phyloP scores from a whole-genome alignment of 2,888 invertebrate genomes.

The Eumerus sabulonum region DNA sequence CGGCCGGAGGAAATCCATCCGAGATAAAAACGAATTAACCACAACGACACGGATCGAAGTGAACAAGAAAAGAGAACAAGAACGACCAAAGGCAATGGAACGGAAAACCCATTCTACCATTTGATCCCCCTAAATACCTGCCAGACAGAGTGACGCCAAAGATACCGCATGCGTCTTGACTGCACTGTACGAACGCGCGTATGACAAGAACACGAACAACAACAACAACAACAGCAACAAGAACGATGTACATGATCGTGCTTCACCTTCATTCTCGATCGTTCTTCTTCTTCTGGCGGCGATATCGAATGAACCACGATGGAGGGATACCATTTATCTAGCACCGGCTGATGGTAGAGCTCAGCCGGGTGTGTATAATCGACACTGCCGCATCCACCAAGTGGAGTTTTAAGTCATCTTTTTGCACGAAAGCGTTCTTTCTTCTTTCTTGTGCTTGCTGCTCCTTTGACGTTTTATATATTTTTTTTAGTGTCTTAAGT shows the following conservation, averaged over 20 bases:
- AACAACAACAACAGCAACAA: too few relatives aligned
- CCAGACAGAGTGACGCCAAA: conserved; percentile 69
- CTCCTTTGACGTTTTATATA: conserved; percentile 32
- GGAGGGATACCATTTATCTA: conserved; percentile 13
- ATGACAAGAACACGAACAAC: too few relatives aligned
- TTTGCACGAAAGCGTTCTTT: conserved; percentile 39
- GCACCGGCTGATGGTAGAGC: not conserved
- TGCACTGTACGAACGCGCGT: conserved; percentile 6
- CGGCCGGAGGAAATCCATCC: conserved; percentile 29
- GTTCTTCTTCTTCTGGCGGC: conserved; percentile 35
- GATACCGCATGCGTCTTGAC: conserved; percentile 58
- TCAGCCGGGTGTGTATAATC: conserved; percentile 39
- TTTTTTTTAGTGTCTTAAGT: conserved; percentile 31
- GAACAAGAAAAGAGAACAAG: conserved; percentile 31
- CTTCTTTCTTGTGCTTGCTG: not conserved
- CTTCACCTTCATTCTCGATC: conserved; percentile 23
- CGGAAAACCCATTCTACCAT: conserved; percentile 44
- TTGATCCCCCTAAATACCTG: conserved; percentile 66
- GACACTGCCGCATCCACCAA: conserved; percentile 57
- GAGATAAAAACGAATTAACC: too few relatives aligned
- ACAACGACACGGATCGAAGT: too few relatives aligned
- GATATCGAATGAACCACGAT: conserved; percentile 56
- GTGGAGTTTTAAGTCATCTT: conserved; percentile 67
- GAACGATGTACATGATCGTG: too few relatives aligned
- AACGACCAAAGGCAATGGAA: conserved; percentile 40